Evolutionary conservation across 2,113 vertebrate species (phyloP), one percentile per base, ranked within the genome.

Genomic region (Burhinus bistriatus): DNA sequence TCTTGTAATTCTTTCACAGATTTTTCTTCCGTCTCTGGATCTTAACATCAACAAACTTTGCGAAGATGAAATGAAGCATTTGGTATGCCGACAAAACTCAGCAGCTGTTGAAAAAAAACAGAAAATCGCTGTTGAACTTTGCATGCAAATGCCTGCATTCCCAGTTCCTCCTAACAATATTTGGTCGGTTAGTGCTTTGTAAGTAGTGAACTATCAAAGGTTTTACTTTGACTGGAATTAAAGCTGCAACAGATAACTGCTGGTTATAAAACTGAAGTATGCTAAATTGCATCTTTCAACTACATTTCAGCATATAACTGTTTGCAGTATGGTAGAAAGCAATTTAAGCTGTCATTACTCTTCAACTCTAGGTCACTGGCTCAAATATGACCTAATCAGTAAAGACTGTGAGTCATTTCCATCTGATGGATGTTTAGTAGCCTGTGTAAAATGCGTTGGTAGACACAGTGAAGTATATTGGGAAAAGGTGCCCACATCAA

Each of bases 41-140:
- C 59, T 93, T 95, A 94, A 78, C 78, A 88, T 93, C 93, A 97
- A 95, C 81, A 95, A 96, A 93, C 64, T 84, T 91, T 92, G 78
- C 1, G 5, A 90, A 90, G 94, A 89, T 65, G 73, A 96, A 97
- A 97, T 65, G 87, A 87, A 87, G 34, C 72, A 87, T 92, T 97
- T 94, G 75, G 58, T 95, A 52, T 83, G 76, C 82, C 3, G 11
- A 94, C 83, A 89, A 83, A 80, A 71, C 64, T 83, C 86, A 75
- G 84, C 94, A 96, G 93, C 92, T 91, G 87, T 57, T 94, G 66
- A 96, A 94, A 94, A 94, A 83, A 83, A 30, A 7, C 73, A 59
- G 66, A 87, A 94, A 97, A 93, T 93, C 72, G 52, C 76, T 95
- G 85, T 92, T 95, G 88, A 93, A 91, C 90, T 97, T 90, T 81